Evolutionary conservation across 1,140 invertebrate species (phyloP).

Genomic region (Penaeus indicus): DNA sequence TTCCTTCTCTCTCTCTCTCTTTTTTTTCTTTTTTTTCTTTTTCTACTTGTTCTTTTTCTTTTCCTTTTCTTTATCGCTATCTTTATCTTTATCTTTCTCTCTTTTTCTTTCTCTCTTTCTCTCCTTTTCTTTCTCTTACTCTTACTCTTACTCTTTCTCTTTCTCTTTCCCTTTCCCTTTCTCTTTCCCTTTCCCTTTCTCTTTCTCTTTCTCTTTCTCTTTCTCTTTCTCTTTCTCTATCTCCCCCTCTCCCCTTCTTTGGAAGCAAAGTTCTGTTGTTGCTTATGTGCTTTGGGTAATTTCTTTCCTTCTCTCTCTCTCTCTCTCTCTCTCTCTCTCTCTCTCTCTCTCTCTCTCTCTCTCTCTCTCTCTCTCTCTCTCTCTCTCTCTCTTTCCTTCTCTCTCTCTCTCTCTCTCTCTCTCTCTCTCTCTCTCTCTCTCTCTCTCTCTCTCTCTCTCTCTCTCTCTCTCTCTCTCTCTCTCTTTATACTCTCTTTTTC

Average conservation of each 20-base stretch:
- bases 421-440: neutral
- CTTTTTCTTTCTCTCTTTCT: neutral
- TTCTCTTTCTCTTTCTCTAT: neutral
- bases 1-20: slow-evolving; percentile 24
- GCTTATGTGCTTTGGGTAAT: slow-evolving; percentile 7
- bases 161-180: neutral
- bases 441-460: neutral
- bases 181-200: neutral
- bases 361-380: slow-evolving; percentile 31
- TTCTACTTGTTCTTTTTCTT: neutral
- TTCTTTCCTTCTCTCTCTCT: neutral
- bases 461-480: slow-evolving; percentile 9
- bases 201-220: slow-evolving; percentile 3
- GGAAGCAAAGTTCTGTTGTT: neutral
- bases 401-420: slow-evolving; percentile 11
- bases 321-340: slow-evolving; percentile 31
- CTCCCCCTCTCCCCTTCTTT: neutral
- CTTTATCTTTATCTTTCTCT: neutral
- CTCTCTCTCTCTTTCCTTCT: slow-evolving; percentile 22
- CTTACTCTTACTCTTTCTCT: neutral
- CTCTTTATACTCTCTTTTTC: neutral
- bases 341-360: neutral
- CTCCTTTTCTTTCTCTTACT: slow-evolving; percentile 26
- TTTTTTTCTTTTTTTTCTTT: neutral
- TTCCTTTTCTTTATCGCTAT: slow-evolving; percentile 2